Evolutionary conservation across 2,797 vertebrate genomes (phyloP).

Genomic region (Uromys caudimaculatus): DNA sequence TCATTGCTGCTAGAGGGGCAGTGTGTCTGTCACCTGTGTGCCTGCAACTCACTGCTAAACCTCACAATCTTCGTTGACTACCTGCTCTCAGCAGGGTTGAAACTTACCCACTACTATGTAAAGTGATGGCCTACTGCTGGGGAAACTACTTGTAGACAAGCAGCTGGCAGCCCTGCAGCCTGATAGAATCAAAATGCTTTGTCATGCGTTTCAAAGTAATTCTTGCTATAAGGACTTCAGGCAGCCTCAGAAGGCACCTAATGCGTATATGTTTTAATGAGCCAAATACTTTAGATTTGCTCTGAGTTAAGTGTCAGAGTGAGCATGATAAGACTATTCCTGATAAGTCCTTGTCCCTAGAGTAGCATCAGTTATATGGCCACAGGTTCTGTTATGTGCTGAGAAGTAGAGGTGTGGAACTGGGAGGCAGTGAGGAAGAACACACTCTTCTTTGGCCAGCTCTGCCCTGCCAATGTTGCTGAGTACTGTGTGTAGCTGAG

Average conservation of each 20-base stretch:
- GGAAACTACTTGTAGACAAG: neutral
- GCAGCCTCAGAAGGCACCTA: neutral
- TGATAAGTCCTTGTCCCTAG: neutral
- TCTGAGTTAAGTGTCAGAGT: neutral
- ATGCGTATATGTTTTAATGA: rapidly evolving
- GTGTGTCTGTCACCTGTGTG: neutral
- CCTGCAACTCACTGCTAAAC: rapidly evolving
- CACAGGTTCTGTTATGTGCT: neutral
- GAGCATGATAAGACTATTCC: no score
- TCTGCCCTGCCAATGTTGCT: neutral
- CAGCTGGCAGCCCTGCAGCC: neutral
- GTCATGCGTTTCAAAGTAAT: neutral
- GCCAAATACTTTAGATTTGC: neutral
- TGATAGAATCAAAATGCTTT: neutral
- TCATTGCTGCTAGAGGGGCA: neutral
- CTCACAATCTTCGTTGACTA: rapidly evolving
- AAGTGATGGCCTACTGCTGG: neutral
- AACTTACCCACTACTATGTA: no score
- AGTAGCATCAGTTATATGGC: no score
- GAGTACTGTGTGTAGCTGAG: neutral
- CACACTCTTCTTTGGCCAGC: neutral
- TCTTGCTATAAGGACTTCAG: neutral
- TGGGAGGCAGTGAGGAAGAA: neutral
- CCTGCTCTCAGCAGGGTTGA: neutral
- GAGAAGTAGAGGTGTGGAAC: rapidly evolving